phyloP scores from a whole-genome alignment of 2,888 invertebrate species.

The Pammene aurita region DNA sequence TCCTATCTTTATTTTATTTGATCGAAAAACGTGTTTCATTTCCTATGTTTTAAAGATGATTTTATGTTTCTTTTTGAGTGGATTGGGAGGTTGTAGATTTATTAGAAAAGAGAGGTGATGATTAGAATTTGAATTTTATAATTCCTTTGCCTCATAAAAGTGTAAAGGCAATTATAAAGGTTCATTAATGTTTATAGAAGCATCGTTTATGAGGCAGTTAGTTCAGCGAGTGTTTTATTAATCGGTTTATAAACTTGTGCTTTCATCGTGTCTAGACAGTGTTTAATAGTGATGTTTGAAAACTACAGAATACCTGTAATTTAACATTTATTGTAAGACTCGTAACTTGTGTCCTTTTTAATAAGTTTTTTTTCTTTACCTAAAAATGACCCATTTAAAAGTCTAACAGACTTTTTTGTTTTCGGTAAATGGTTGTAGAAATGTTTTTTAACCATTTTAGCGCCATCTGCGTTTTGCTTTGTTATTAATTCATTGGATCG shows the following conservation, averaged over 20 bases:
- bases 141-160: constrained; percentile 24
- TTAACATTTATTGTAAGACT: no score
- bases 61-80: not conserved
- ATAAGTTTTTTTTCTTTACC: no score
- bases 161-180: constrained; percentile 28
- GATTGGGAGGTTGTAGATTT: no score
- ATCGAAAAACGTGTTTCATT: not conserved
- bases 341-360: no score
- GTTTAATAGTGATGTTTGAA: not conserved
- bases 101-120: constrained; percentile 22
- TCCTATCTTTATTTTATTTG: constrained; percentile 6
- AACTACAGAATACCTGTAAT: not conserved
- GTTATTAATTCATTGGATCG: no score
- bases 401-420: no score
- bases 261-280: constrained; percentile 18
- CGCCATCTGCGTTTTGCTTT: no score
- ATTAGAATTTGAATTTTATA: constrained; percentile 35
- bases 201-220: constrained; percentile 17
- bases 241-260: constrained; percentile 16
- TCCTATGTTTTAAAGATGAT: not conserved
- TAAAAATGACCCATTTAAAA: no score
- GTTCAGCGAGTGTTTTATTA: constrained; percentile 24
- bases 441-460: no score
- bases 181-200: constrained; percentile 30
- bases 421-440: no score